phyloP scores from a whole-genome alignment of 2,888 invertebrate species.

The Pyrrhosoma nymphula region DNA sequence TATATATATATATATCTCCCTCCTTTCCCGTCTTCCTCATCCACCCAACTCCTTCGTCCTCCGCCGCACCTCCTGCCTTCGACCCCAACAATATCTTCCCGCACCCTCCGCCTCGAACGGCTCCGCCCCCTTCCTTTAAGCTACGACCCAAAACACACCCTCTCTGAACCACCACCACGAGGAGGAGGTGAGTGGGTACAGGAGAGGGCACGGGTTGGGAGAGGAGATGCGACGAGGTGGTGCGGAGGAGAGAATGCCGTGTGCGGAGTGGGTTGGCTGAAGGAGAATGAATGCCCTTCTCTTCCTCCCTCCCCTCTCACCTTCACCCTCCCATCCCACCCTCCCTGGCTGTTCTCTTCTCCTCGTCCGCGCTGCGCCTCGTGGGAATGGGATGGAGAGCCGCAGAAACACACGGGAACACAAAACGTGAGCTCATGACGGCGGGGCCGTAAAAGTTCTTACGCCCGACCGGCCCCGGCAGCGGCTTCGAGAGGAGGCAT shows the following conservation, averaged over 20 bases:
- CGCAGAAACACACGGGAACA: slow-evolving; percentile 40
- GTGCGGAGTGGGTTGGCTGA: not conserved
- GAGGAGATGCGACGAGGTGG: not conserved
- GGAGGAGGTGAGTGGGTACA: not conserved
- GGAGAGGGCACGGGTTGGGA: not conserved
- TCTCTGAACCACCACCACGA: not conserved
- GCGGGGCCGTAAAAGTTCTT: slow-evolving; percentile 44
- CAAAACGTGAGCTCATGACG: slow-evolving; percentile 65
- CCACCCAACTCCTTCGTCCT: not conserved
- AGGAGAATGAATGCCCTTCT: slow-evolving; percentile 17
- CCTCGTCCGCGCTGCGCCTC: not conserved
- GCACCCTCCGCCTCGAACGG: not conserved
- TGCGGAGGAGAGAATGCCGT: not conserved
- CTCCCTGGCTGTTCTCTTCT: no score
- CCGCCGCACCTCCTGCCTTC: not conserved
- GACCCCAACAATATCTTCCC: not conserved
- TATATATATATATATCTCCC: slow-evolving; percentile 35
- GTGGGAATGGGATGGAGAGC: slow-evolving; percentile 49
- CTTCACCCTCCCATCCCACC: no score
- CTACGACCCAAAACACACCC: slow-evolving; percentile 41
- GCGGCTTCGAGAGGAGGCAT: slow-evolving; percentile 29
- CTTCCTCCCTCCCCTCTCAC: not conserved
- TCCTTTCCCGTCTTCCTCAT: not conserved
- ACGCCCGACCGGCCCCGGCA: slow-evolving; percentile 19
- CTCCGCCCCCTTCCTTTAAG: slow-evolving; percentile 49